phyloP scores from a whole-genome alignment of 2,797 vertebrate species.

The Babyrousa celebensis region DNA sequence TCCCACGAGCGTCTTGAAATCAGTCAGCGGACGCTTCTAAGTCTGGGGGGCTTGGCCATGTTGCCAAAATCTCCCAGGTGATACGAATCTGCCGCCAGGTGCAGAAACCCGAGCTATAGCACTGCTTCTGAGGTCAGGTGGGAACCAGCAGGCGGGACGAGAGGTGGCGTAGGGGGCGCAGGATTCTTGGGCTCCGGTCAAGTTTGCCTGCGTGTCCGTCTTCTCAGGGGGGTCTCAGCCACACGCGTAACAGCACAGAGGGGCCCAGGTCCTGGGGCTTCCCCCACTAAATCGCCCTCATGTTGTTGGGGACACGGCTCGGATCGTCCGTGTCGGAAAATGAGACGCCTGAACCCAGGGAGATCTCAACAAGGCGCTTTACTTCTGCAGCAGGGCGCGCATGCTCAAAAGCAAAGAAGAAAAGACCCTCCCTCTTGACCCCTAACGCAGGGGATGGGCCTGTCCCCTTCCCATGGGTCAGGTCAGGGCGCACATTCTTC shows the following conservation, averaged over 20 bases:
- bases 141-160: too few species aligned
- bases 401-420: too few species aligned
- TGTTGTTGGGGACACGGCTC: too few species aligned
- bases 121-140: accelerated
- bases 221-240: background rate
- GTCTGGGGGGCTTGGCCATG: background rate
- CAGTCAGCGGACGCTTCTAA: background rate
- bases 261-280: background rate
- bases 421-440: too few species aligned
- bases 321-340: too few species aligned
- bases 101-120: accelerated
- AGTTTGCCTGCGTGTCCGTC: accelerated
- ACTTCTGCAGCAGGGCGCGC: too few species aligned
- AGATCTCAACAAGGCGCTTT: too few species aligned
- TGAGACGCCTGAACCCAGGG: too few species aligned
- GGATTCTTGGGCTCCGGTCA: background rate
- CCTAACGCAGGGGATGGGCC: too few species aligned
- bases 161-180: accelerated
- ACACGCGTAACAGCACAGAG: background rate
- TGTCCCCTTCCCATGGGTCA: too few species aligned
- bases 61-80: background rate
- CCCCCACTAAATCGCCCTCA: background rate
- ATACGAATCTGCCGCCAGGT: accelerated
- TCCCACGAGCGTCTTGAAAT: accelerated
- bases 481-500: too few species aligned